Evolutionary conservation across 1,140 invertebrate genomes (phyloP).

Genomic region (Batillaria attramentaria): DNA sequence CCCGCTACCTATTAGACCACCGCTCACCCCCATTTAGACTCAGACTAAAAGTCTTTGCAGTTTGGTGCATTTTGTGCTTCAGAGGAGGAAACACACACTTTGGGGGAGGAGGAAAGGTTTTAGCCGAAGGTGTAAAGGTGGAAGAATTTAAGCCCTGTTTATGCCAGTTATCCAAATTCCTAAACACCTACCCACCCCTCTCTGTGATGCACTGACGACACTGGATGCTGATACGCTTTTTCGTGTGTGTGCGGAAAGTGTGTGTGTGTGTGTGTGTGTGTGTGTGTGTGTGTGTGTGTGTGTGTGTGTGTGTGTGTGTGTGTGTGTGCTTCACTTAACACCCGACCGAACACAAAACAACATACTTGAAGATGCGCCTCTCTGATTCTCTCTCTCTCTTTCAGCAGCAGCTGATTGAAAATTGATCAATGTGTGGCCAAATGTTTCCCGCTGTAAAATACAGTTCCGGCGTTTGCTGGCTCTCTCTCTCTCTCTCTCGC

Average conservation of each 20-base stretch:
- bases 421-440: not conserved
- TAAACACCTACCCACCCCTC: too few relatives aligned
- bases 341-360: conserved; percentile 9
- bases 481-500: not conserved
- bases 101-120: not conserved
- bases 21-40: too few relatives aligned
- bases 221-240: not conserved
- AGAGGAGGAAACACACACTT: not conserved
- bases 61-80: not conserved
- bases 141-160: not conserved
- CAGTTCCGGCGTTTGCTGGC: not conserved
- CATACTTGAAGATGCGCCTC: not conserved
- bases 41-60: too few relatives aligned
- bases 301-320: not conserved
- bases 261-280: not conserved
- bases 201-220: too few relatives aligned
- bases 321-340: not conserved
- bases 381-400: not conserved
- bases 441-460: not conserved
- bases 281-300: not conserved
- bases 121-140: not conserved
- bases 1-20: too few relatives aligned
- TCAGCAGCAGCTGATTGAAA: not conserved
- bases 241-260: not conserved
- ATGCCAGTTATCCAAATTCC: too few relatives aligned